phyloP scores from a whole-genome alignment of 2,888 invertebrate species.

The Latrodectus hesperus region DNA sequence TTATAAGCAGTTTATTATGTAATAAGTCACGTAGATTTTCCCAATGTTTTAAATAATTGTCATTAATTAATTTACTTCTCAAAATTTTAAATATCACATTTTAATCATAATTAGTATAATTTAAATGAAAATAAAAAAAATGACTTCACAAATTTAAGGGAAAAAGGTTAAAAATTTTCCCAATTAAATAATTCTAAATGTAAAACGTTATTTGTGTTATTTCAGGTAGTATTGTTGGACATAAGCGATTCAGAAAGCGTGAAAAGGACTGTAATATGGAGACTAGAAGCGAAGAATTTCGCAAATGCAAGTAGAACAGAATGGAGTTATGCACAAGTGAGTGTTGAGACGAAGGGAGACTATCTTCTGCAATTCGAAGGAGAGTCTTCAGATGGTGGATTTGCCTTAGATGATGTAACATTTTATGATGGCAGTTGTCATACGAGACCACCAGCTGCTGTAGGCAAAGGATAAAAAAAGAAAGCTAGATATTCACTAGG shows the following conservation, averaged over 20 bases:
- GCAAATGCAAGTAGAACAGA: slow-evolving; percentile 74
- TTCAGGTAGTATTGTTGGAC: slow-evolving; percentile 52
- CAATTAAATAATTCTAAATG: too few relatives aligned
- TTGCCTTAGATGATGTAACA: slow-evolving; percentile 79
- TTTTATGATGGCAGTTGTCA: slow-evolving; percentile 73
- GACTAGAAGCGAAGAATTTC: slow-evolving; percentile 61
- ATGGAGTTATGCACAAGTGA: slow-evolving; percentile 77
- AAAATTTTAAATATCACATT: too few relatives aligned
- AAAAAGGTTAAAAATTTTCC: too few relatives aligned
- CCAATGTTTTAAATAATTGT: too few relatives aligned
- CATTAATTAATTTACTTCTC: too few relatives aligned
- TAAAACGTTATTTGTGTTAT: background rate
- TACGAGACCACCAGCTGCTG: slow-evolving; percentile 65
- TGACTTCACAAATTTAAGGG: too few relatives aligned
- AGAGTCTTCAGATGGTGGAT: slow-evolving; percentile 79
- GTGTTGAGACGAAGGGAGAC: slow-evolving; percentile 76
- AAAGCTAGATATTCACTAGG: too few relatives aligned
- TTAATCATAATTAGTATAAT: too few relatives aligned
- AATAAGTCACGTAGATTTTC: too few relatives aligned
- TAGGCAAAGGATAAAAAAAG: slow-evolving; percentile 55
- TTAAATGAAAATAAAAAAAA: too few relatives aligned
- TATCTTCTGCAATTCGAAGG: slow-evolving; percentile 78
- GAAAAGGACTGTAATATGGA: slow-evolving; percentile 50
- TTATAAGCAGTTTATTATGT: too few relatives aligned
- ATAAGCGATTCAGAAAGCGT: slow-evolving; percentile 46